Evolutionary conservation across 2,113 vertebrate species (phyloP).

Genomic region (Bagarius yarrelli): DNA sequence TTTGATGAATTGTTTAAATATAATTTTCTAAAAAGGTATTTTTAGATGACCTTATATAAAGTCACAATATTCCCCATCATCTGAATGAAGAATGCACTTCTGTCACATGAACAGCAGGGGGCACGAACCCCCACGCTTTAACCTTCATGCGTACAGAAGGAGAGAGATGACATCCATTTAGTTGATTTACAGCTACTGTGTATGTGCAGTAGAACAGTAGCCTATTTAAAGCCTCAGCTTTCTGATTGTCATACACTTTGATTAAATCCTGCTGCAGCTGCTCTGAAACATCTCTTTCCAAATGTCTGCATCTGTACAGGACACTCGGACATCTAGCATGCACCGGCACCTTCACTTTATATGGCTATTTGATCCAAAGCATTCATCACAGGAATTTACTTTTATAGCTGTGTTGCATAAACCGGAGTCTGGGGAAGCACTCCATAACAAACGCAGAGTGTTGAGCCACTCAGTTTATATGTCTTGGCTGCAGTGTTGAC

Average conservation of each 20-base stretch:
- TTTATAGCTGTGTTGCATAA: conserved; percentile 38
- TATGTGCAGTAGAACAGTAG: conserved; percentile 31
- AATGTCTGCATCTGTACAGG: conserved; percentile 4
- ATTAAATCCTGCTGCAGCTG: conserved; percentile 18
- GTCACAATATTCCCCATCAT: no score
- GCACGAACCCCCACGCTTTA: conserved; percentile 25
- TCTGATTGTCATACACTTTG: conserved; percentile 30
- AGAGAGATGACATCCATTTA: not conserved
- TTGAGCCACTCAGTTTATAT: conserved; percentile 52
- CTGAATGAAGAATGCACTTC: not conserved
- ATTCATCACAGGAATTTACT: conserved; percentile 42
- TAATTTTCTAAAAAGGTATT: not conserved
- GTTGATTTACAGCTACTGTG: conserved; percentile 31
- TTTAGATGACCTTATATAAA: not conserved
- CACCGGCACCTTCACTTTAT: conserved; percentile 41
- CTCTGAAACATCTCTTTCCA: conserved; percentile 14
- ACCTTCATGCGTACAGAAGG: not conserved
- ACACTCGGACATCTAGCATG: conserved; percentile 17
- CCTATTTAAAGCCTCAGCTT: not conserved
- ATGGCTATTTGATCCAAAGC: conserved; percentile 45
- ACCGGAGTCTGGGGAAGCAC: conserved; percentile 23
- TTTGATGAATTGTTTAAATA: not conserved
- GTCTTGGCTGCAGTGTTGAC: conserved; percentile 52
- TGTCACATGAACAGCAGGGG: conserved; percentile 25
- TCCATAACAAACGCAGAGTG: conserved; percentile 52